phyloP scores from a whole-genome alignment of 2,113 vertebrate genomes.

The Odontesthes bonariensis region DNA sequence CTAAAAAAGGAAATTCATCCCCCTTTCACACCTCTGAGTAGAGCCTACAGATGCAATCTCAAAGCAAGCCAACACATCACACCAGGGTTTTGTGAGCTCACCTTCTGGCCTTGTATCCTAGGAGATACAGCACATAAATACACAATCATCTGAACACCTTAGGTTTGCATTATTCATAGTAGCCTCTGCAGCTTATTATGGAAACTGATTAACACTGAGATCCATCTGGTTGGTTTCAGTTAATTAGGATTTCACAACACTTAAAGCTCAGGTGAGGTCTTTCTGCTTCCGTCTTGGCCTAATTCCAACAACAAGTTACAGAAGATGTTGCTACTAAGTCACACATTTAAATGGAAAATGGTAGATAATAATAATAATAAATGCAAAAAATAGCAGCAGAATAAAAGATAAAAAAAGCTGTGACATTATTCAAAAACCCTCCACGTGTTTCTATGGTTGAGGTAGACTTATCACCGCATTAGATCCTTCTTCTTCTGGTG shows the following conservation, averaged over 20 bases:
- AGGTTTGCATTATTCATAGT: neutral
- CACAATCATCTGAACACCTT: conserved; percentile 5
- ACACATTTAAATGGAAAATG: too few species aligned
- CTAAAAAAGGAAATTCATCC: neutral
- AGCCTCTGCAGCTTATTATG: neutral
- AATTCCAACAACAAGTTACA: too few species aligned
- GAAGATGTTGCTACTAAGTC: too few species aligned
- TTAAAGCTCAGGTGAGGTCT: neutral
- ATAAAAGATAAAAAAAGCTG: too few species aligned
- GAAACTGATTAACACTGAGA: conserved; percentile 15
- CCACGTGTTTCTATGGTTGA: too few species aligned
- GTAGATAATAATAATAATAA: too few species aligned
- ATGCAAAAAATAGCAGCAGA: conserved; percentile 6
- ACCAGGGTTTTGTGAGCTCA: too few species aligned
- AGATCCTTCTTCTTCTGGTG: too few species aligned
- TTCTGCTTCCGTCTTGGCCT: neutral
- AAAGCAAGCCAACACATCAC: neutral
- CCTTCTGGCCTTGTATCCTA: too few species aligned
- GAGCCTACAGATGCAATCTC: neutral
- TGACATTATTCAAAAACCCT: too few species aligned
- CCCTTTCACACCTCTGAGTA: neutral
- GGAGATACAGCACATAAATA: neutral
- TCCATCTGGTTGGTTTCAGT: neutral
- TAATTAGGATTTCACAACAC: conserved; percentile 8
- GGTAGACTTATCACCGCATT: too few species aligned